phyloP scores from a whole-genome alignment of 2,888 invertebrate species.

The Choristoneura rosaceana region DNA sequence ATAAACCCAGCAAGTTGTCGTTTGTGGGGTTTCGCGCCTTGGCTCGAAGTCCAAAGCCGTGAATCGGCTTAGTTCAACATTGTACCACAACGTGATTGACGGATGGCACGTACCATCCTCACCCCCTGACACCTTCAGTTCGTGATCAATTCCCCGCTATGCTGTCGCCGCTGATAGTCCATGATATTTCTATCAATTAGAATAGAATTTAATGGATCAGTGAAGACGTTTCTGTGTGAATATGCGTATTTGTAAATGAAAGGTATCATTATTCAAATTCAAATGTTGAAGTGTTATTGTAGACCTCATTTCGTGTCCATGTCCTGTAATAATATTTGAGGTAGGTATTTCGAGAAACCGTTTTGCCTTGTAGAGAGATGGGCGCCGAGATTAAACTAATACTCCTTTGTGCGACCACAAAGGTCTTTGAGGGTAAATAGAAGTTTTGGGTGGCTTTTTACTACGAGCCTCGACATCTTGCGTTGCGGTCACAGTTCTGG shows the following conservation, averaged over 20 bases:
- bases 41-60: slow-evolving; percentile 58
- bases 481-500: slow-evolving; percentile 11
- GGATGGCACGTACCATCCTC: slow-evolving; percentile 1
- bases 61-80: slow-evolving; percentile 64
- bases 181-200: slow-evolving; percentile 9
- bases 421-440: slow-evolving; percentile 44
- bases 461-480: slow-evolving; percentile 30
- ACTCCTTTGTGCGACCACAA: slow-evolving; percentile 54
- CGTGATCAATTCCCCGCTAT: slow-evolving; percentile 9
- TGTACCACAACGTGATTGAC: slow-evolving; percentile 63
- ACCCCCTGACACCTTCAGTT: slow-evolving; percentile 4
- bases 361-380: slow-evolving; percentile 31
- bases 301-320: neutral
- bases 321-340: slow-evolving; percentile 18
- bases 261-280: neutral
- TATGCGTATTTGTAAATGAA: neutral
- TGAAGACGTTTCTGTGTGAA: neutral
- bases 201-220: slow-evolving; percentile 1
- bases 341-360: slow-evolving; percentile 12
- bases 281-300: slow-evolving; percentile 1
- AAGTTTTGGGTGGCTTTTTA: slow-evolving; percentile 47
- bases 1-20: slow-evolving; percentile 62
- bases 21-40: slow-evolving; percentile 72
- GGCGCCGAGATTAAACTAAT: slow-evolving; percentile 48
- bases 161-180: slow-evolving; percentile 1